Evolutionary conservation across 2,888 invertebrate species (phyloP).

Genomic region (Antheraea yamamai): DNA sequence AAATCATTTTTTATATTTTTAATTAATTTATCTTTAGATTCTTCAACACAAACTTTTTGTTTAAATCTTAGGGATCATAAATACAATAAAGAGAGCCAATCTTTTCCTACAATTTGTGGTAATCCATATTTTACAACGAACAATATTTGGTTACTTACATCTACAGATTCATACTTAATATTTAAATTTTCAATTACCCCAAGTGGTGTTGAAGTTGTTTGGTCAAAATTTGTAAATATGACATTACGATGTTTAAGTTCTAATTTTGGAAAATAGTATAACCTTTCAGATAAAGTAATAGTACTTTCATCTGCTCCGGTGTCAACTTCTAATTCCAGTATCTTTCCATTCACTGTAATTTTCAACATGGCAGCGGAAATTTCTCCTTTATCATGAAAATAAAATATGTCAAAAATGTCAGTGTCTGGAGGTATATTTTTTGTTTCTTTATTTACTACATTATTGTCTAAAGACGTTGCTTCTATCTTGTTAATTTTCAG

Average conservation of each 20-base stretch:
- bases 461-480: too few relatives aligned
- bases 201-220: background rate
- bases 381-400: background rate
- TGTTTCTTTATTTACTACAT: too few relatives aligned
- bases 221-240: background rate
- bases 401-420: background rate
- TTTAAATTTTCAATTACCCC: background rate
- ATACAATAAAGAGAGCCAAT: background rate
- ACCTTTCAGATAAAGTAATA: background rate
- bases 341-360: background rate
- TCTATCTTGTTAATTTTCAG: too few relatives aligned
- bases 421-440: too few relatives aligned
- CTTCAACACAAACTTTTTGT: background rate
- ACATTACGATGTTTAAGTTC: background rate
- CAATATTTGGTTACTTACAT: background rate
- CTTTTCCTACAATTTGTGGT: background rate
- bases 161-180: background rate
- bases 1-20: background rate
- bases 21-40: background rate
- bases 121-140: background rate
- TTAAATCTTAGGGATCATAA: background rate
- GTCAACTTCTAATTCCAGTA: background rate
- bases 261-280: background rate
- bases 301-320: background rate
- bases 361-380: background rate